Conservation (phyloP, 2,888 invertebrate species). For the Idaea dimidiata region DNA sequence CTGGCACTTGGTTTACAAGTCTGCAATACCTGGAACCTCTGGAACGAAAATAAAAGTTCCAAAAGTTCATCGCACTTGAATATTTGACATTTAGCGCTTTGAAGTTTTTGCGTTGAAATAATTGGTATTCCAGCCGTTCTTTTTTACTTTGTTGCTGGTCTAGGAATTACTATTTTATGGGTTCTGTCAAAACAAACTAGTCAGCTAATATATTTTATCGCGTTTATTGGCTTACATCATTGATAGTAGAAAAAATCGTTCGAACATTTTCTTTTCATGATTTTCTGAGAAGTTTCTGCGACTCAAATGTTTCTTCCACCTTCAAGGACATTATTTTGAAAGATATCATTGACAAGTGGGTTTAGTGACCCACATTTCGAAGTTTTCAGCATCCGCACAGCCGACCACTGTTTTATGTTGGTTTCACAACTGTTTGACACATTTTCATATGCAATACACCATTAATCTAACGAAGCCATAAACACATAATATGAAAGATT, state of each 20-base stretch:
- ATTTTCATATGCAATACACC: constrained; percentile 33
- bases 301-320: constrained; percentile 5
- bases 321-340: constrained; percentile 18
- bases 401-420: constrained; percentile 42
- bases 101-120: constrained; percentile 38
- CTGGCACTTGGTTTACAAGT: not conserved
- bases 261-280: not conserved
- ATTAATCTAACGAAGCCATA: constrained; percentile 3
- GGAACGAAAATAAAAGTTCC: constrained; percentile 8
- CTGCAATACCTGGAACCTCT: not conserved
- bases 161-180: constrained; percentile 33
- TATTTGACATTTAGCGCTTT: constrained; percentile 43
- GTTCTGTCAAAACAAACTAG: constrained; percentile 36
- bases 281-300: not conserved
- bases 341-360: constrained; percentile 26
- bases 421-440: constrained; percentile 59
- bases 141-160: constrained; percentile 14
- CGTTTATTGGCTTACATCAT: constrained; percentile 22
- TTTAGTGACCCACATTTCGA: constrained; percentile 41
- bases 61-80: constrained; percentile 40
- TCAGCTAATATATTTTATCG: constrained; percentile 21
- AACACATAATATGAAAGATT: not conserved
- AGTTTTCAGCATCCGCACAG: constrained; percentile 49
- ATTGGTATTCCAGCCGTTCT: constrained; percentile 20
- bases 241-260: constrained; percentile 10